These are phyloP conservation scores for Thymallus thymallus DNA, from an alignment of 2,113 vertebrate genomes.

Conservation along the genomic window DNA sequence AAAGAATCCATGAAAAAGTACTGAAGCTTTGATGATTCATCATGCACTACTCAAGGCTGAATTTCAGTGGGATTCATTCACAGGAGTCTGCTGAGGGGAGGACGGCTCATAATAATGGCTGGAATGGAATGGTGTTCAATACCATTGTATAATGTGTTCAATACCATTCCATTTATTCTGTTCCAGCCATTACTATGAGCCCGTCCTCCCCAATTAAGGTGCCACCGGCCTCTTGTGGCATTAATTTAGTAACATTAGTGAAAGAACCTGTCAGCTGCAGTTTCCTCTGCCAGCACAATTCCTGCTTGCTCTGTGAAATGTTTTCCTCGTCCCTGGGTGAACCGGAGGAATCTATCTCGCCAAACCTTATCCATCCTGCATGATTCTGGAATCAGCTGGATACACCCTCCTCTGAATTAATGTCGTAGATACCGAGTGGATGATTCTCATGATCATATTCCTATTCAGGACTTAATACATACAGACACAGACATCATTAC, in stretches of 20 bases:
- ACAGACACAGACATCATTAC: too few relatives aligned
- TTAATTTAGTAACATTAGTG: constrained; percentile 22
- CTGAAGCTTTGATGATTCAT: neutral
- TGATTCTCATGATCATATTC: constrained; percentile 16
- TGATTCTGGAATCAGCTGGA: constrained; percentile 51
- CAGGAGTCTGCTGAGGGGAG: too few relatives aligned
- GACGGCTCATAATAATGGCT: too few relatives aligned
- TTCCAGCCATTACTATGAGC: too few relatives aligned
- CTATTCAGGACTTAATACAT: constrained; percentile 25
- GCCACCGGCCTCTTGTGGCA: constrained; percentile 15
- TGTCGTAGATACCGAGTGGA: constrained; percentile 47
- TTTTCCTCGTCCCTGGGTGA: constrained; percentile 40
- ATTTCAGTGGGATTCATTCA: neutral
- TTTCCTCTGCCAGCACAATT: constrained; percentile 33
- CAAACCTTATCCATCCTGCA: constrained; percentile 31
- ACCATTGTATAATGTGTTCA: too few relatives aligned
- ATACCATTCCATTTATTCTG: too few relatives aligned
- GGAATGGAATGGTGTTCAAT: too few relatives aligned
- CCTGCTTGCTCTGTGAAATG: constrained; percentile 10
- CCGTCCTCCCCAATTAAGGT: constrained; percentile 20
- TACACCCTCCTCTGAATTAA: constrained; percentile 51
- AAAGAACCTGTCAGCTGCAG: constrained; percentile 2
- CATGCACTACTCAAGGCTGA: neutral
- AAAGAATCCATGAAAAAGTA: neutral
- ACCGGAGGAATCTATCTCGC: constrained; percentile 37